Conservation (phyloP, 1,140 invertebrate genomes). For the Philaenus spumarius region DNA sequence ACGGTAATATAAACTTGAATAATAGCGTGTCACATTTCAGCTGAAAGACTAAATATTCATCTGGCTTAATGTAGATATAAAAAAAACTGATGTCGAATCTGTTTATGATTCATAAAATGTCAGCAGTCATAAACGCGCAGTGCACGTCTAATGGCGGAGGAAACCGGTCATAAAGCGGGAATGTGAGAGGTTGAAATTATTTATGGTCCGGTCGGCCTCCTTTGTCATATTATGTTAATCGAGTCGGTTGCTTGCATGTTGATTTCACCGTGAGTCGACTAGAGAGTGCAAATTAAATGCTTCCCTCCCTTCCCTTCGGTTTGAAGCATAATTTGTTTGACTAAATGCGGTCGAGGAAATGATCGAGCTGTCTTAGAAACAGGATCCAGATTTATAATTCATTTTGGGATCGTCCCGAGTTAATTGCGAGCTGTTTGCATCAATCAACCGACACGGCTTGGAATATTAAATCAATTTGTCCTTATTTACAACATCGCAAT, state of each 20-base stretch:
- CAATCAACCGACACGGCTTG: too few species aligned
- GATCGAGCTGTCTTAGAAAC: too few species aligned
- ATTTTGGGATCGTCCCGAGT: too few species aligned
- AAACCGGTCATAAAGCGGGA: not conserved
- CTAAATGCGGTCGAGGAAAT: too few species aligned
- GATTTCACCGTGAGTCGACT: not conserved
- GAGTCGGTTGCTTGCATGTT: not conserved
- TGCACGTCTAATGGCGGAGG: not conserved
- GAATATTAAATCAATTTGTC: too few species aligned
- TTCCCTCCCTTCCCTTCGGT: not conserved
- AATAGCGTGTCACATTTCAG: not conserved
- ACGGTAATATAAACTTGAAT: not conserved
- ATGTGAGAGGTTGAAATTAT: not conserved
- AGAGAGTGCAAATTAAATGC: not conserved
- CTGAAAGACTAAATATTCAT: slow-evolving; percentile 1
- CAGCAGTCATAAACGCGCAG: not conserved
- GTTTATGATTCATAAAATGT: slow-evolving; percentile 1
- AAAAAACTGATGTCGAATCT: not conserved
- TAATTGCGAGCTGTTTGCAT: too few species aligned
- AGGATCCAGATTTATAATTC: too few species aligned
- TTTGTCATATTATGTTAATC: not conserved
- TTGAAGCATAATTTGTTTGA: too few species aligned
- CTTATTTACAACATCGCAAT: too few species aligned
- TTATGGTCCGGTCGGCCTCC: not conserved
- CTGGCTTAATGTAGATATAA: slow-evolving; percentile 1